Evolutionary conservation across 2,888 invertebrate genomes (phyloP).

Genomic region (Rhogogaster chlorosoma): DNA sequence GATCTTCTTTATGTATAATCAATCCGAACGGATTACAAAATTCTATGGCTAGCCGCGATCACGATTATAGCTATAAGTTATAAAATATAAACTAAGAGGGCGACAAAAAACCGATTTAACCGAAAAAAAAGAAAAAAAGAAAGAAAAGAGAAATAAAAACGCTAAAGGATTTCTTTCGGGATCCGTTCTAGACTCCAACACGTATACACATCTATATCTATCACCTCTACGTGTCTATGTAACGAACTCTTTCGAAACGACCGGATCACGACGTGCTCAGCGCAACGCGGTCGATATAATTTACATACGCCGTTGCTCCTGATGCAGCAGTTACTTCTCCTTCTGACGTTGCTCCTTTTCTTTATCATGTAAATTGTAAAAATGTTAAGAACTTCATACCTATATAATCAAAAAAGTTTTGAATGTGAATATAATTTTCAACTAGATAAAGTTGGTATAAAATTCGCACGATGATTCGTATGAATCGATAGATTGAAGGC

Average conservation of each 20-base stretch:
- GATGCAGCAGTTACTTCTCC: not conserved
- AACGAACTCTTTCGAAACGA: slow-evolving; percentile 42
- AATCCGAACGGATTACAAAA: slow-evolving; percentile 59
- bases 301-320: slow-evolving; percentile 30
- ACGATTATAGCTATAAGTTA: slow-evolving; percentile 29
- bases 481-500: not conserved
- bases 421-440: not conserved
- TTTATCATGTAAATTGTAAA: not conserved
- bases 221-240: slow-evolving; percentile 16
- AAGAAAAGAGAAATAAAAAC: slow-evolving; percentile 16
- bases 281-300: slow-evolving; percentile 34
- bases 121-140: not conserved
- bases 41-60: slow-evolving; percentile 9
- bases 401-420: not conserved
- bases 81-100: slow-evolving; percentile 19
- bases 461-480: not conserved
- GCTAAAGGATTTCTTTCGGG: slow-evolving; percentile 51
- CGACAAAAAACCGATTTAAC: not conserved
- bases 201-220: slow-evolving; percentile 25
- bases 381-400: not conserved
- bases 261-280: slow-evolving; percentile 48
- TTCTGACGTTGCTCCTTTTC: slow-evolving; percentile 1
- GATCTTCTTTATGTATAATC: slow-evolving; percentile 52
- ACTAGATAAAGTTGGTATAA: not conserved
- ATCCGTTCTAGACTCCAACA: slow-evolving; percentile 14